Base-by-base conservation (phyloP, 1,140 invertebrate genomes). In the Uloborus diversus region DNA sequence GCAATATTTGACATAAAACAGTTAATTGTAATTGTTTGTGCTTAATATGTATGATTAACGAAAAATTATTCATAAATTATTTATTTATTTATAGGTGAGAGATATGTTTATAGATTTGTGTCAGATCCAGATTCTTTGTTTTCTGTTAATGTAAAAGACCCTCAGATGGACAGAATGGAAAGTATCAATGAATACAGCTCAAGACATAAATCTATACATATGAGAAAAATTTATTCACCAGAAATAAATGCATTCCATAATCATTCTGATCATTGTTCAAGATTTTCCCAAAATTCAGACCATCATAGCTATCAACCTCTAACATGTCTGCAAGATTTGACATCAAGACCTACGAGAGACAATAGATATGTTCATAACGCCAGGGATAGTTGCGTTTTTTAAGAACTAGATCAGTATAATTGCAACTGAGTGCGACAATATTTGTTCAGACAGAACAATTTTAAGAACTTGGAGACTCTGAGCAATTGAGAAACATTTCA, bases 71-170 rank as follows among this genome's bases (percentile, higher is more conserved):
- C n/a, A n/a, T n/a, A n/a, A n/a, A n/a, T n/a, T n/a, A n/a, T n/a
- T n/a, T n/a, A n/a, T 57, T 47, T 61, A 2, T n/a, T 89, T 84
- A 82, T 89, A 90, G 94, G 96, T 1, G 95, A 98, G 86, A 90
- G 96, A 81, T 97, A 97, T 87, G 96, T 98, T 13, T 98, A 98
- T 87, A 96, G 96, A 86, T 98, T 97, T 85, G 95, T 97, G 0
- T 97, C 95, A 87, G 95, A 96, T 86, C 95, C 95, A 1, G 95
- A 97, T 82, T 94, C 94, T 0, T 88, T 97, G 0, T 96, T 96
- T 87, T 94, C 93, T 76, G 94, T 96, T 93, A 93, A 94, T 4
- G 85, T 87, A 7, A 80, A 80, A 70, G 78, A 80, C 9, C 28
- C 37, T n/a, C 62, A 78, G 11, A n/a, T 62, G 4, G 76, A 79